phyloP scores from a whole-genome alignment of 2,888 invertebrate species.

The Hirtodrosophila histrioides region DNA sequence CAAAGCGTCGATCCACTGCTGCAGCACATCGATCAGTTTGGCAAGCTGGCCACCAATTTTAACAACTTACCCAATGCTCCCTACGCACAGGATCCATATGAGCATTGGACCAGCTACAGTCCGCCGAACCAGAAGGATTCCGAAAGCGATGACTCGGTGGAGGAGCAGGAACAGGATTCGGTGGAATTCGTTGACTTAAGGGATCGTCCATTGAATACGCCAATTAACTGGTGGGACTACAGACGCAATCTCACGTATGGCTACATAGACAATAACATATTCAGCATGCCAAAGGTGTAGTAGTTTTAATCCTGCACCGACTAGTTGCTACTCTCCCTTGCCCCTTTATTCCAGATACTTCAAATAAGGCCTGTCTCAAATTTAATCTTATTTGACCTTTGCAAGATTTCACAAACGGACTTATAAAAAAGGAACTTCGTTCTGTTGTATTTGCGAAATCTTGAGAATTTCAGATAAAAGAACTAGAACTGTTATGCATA shows the following conservation, averaged over 20 bases:
- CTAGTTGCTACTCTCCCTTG: slow-evolving; percentile 45
- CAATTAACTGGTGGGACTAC: slow-evolving; percentile 73
- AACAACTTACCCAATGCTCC: slow-evolving; percentile 78
- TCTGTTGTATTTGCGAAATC: no score
- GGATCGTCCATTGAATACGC: slow-evolving; percentile 20
- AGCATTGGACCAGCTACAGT: slow-evolving; percentile 82
- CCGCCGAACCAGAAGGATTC: slow-evolving; percentile 45
- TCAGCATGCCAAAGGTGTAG: slow-evolving; percentile 73
- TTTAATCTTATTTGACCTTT: no score
- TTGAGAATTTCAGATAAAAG: no score
- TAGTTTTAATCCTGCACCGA: slow-evolving; percentile 10
- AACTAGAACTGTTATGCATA: no score
- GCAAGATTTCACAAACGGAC: no score
- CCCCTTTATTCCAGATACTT: slow-evolving; percentile 34
- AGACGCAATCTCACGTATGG: slow-evolving; percentile 80
- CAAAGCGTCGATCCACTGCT: slow-evolving; percentile 75
- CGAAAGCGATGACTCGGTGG: slow-evolving; percentile 60
- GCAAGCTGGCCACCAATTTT: slow-evolving; percentile 82
- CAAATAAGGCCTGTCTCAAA: no score
- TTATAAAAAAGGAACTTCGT: no score
- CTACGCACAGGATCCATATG: slow-evolving; percentile 70
- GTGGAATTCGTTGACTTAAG: slow-evolving; percentile 42
- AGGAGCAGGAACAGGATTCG: slow-evolving; percentile 57
- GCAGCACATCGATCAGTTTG: slow-evolving; percentile 82
- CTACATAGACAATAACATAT: slow-evolving; percentile 78